Base-by-base conservation (phyloP, 2,113 vertebrate species). In the Pelmatolapia mariae region DNA sequence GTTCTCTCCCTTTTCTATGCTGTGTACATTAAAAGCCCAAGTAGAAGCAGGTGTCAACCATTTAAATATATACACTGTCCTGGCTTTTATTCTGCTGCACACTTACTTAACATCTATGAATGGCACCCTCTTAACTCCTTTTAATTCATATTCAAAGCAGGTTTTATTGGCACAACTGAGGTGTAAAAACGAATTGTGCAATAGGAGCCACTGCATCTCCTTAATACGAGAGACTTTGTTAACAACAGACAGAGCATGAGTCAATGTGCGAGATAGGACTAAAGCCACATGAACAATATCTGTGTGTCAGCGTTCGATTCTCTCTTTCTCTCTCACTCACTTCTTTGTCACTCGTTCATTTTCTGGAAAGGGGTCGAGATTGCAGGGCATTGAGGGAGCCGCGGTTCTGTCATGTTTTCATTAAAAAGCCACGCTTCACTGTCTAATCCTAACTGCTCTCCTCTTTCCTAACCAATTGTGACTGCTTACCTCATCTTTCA, bases 401-500 rank as follows among this genome's bases (percentile, higher is more conserved):
- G 38, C 82, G 12, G 89, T 92, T 91, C 89, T 92, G 94, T 95
- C 94, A 94, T 95, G 92, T 95, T 95, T 96, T 96, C 96, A 96
- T 96, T 97, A 97, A 96, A 97, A 97, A 96, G 94, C 94, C 94
- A 97, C 95, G 96, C 96, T 97, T 95, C 93, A 92, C 92, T 95
- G 95, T 97, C 95, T 96, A 95, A 94, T 96, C 95, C 94, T 89
- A 93, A 94, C 95, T 93, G 94, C 93, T 87, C 92, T 91, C 90
- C 84, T 88, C 86, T 84, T 83, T 91, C 90, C 91, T 90, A 84
- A 94, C 92, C 93, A 95, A 94, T 95, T 94, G 90, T 92, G 94
- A 95, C 95, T 91, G 92, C 94, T 95, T 93, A 93, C 92, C 93
- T 95, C 93, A 85, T 90, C 92, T 90, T 93, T 95, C 95, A 95